Base-by-base conservation (phyloP, 2,888 invertebrate genomes). In the Amblyjoppa fuscipennis region DNA sequence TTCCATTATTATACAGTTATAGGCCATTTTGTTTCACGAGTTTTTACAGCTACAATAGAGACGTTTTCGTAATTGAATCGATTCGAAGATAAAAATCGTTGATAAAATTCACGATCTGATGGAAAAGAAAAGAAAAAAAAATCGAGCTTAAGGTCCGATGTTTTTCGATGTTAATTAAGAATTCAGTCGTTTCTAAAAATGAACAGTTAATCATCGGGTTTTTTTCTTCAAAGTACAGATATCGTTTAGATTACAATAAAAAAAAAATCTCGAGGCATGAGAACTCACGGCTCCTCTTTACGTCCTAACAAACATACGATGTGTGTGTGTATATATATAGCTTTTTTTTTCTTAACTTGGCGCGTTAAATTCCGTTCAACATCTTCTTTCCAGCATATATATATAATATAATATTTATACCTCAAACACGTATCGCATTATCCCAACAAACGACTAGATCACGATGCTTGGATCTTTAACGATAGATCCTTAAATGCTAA, bases 381-480 rank as follows among this genome's bases (percentile, higher is more conserved):
- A 64, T 64, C 64, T 31, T 61, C 61, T 16, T 64, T 64, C 31
- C 64, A 64, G 64, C 56, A 41, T 79, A 59, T 78, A 45, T 78
- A 28, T 71, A 68, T 64, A 61, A 73, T 70, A 71, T 71, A 84
- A 45, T 68, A 77, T 59, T 45, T 41, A 74, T 69, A 73, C 83
- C 81, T 82, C 75, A 85, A 79, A 82, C 79, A 79, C 79, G 85
- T 79, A 85, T 85, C 85, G 84, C 73, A 82, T 90, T 88, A 93
- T 91, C 89, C 92, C 91, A 92, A 91, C 89, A 92, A 91, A 92
- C 92, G 93, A 93, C 93, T 93, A 93, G 93, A 93, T 93, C 91
- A 92, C 92, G 92, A 91, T 91, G 91, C 90, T 92, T 92, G 92
- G 90, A 89, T 88, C 88, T 89, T 90, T 90, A 92, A 90, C 91